phyloP scores from a whole-genome alignment of 2,888 invertebrate genomes.

The Platycheirus rosarum region DNA sequence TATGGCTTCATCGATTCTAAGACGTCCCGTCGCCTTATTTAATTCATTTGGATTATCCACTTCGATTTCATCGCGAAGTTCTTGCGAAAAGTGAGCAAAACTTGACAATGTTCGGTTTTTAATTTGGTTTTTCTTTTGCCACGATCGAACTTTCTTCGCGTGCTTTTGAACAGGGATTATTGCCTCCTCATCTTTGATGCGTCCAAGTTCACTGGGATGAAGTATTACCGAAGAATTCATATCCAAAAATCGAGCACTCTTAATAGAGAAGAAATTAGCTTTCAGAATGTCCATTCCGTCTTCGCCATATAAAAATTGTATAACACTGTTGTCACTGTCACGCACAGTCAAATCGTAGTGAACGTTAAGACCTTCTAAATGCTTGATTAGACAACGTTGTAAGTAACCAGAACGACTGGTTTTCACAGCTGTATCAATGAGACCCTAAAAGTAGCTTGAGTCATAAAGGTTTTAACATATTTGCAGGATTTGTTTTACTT shows the following conservation, averaged over 20 bases:
- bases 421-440: constrained; percentile 99
- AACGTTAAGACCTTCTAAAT: constrained; percentile 96
- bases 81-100: constrained; percentile 86
- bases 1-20: constrained; percentile 85
- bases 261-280: constrained; percentile 90
- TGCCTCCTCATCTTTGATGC: constrained; percentile 85
- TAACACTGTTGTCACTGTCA: constrained; percentile 95
- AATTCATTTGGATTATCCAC: constrained; percentile 83
- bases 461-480: too few species aligned
- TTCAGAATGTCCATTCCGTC: constrained; percentile 95
- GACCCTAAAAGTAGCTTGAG: constrained; percentile 86
- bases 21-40: constrained; percentile 84
- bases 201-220: constrained; percentile 84
- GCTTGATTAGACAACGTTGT: constrained; percentile 98
- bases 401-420: constrained; percentile 99
- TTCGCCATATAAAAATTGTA: constrained; percentile 97
- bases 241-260: constrained; percentile 91
- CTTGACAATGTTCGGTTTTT: constrained; percentile 83
- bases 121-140: constrained; percentile 85
- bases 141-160: constrained; percentile 85
- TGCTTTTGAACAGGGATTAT: constrained; percentile 84
- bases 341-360: constrained; percentile 97
- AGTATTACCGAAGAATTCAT: constrained; percentile 89
- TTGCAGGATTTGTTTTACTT: constrained; percentile 86
- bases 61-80: constrained; percentile 83